Percentiles rank a stretch among this genome's conserved stretches.
Conservation (phyloP, 2,888 invertebrate species). For the Nomada lathburiana region DNA sequence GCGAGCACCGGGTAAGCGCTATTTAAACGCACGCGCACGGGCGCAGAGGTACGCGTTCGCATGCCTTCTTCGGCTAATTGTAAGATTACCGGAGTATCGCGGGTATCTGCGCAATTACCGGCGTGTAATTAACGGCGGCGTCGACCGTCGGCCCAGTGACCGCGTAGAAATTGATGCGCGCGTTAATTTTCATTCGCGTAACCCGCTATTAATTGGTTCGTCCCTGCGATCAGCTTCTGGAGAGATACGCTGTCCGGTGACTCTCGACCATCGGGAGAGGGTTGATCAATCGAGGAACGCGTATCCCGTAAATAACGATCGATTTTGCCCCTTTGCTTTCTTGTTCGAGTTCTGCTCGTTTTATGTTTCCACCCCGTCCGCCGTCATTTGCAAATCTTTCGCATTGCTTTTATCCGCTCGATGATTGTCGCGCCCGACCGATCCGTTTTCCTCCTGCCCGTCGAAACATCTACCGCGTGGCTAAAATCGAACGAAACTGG, state of each 20-base stretch:
- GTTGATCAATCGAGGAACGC: slow-evolving; percentile 14
- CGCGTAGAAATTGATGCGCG: slow-evolving; percentile 35
- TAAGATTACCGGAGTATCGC: slow-evolving; percentile 29
- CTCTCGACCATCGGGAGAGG: not conserved
- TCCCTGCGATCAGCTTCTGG: slow-evolving; percentile 26
- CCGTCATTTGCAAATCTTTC: not conserved
- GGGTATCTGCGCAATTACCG: slow-evolving; percentile 61
- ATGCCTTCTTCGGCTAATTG: slow-evolving; percentile 1
- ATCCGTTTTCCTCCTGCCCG: not conserved
- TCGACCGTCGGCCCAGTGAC: not conserved
- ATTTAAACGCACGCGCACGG: slow-evolving; percentile 23
- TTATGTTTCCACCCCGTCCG: not conserved
- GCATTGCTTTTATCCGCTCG: too few species aligned
- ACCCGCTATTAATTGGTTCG: slow-evolving; percentile 48
- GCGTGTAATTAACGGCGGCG: slow-evolving; percentile 54
- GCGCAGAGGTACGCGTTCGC: not conserved
- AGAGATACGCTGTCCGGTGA: slow-evolving; percentile 3
- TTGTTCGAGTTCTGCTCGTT: slow-evolving; percentile 2
- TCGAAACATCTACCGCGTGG: not conserved
- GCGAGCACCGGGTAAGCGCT: slow-evolving; percentile 24
- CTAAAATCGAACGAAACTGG: slow-evolving; percentile 31
- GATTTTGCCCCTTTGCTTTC: slow-evolving; percentile 27
- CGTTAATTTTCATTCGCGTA: slow-evolving; percentile 52
- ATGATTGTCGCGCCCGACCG: slow-evolving; percentile 18
- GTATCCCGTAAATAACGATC: slow-evolving; percentile 33